Evolutionary conservation across 2,888 invertebrate genomes (phyloP).

Genomic region (Drosophila setosimentum): DNA sequence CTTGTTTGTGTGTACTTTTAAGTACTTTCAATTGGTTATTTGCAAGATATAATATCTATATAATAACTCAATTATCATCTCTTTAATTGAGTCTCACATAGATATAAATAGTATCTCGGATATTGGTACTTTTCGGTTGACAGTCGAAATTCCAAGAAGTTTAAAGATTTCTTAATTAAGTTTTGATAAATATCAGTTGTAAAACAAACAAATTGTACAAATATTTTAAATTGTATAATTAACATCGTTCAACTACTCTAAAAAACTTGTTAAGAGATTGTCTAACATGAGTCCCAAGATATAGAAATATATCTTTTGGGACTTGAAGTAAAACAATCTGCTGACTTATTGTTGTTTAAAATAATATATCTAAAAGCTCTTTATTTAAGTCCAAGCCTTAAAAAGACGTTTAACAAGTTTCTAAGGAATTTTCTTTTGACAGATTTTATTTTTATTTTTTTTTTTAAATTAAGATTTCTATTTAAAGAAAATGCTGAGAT

Average conservation of each 20-base stretch:
- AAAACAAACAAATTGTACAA: background rate
- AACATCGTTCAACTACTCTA: background rate
- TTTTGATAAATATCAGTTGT: background rate
- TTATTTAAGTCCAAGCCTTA: background rate
- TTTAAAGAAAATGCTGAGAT: background rate
- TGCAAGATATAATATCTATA: no score
- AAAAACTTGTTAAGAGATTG: background rate
- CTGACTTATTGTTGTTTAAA: background rate
- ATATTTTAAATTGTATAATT: background rate
- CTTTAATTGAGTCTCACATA: background rate
- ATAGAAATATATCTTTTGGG: no score
- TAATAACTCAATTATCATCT: background rate
- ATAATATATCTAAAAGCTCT: background rate
- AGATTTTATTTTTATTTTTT: no score
- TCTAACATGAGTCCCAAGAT: no score
- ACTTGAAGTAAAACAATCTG: fast-evolving
- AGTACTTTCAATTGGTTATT: no score
- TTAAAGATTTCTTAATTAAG: background rate
- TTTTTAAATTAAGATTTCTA: no score
- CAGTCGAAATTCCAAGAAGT: background rate
- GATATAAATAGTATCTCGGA: background rate
- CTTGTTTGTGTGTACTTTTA: background rate
- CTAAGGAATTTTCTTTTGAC: no score
- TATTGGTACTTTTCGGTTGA: background rate
- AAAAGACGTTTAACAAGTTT: no score